Conservation (phyloP, 2,888 invertebrate species). For the Agrotis exclamationis region DNA sequence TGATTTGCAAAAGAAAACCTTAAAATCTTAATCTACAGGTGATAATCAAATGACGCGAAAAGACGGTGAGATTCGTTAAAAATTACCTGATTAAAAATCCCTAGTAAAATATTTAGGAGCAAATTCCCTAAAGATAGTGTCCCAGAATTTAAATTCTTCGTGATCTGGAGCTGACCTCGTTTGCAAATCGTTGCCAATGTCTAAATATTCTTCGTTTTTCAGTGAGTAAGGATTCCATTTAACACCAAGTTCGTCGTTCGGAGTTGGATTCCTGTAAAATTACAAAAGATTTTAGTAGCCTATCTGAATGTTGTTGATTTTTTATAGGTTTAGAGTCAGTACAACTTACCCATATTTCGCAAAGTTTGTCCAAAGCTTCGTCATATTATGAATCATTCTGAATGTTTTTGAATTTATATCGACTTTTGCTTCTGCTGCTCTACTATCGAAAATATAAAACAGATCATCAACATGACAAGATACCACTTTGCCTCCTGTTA, state of each 20-base stretch:
- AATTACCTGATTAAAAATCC: conserved; percentile 9
- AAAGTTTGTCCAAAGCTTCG: conserved; percentile 74
- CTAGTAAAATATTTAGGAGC: conserved; percentile 38
- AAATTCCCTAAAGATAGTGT: conserved; percentile 44
- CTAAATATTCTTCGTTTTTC: conserved; percentile 49
- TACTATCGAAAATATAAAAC: conserved; percentile 69
- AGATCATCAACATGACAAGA: conserved; percentile 71
- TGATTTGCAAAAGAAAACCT: conserved; percentile 5
- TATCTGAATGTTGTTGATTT: neutral
- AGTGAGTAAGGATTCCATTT: conserved; percentile 59
- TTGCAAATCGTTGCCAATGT: conserved; percentile 48
- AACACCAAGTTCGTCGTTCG: conserved; percentile 53
- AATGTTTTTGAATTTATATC: conserved; percentile 63
- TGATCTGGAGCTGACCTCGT: conserved; percentile 41
- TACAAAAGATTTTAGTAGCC: no score
- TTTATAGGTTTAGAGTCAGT: neutral
- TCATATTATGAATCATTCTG: conserved; percentile 68
- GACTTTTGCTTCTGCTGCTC: conserved; percentile 51
- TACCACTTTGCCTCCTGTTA: conserved; percentile 51
- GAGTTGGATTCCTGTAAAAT: conserved; percentile 65
- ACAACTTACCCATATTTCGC: conserved; percentile 73
- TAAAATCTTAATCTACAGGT: neutral
- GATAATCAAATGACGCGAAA: no score
- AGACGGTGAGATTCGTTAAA: no score
- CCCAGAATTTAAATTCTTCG: conserved; percentile 56